phyloP scores from a whole-genome alignment of 2,113 vertebrate species.

The Scalopus aquaticus region DNA sequence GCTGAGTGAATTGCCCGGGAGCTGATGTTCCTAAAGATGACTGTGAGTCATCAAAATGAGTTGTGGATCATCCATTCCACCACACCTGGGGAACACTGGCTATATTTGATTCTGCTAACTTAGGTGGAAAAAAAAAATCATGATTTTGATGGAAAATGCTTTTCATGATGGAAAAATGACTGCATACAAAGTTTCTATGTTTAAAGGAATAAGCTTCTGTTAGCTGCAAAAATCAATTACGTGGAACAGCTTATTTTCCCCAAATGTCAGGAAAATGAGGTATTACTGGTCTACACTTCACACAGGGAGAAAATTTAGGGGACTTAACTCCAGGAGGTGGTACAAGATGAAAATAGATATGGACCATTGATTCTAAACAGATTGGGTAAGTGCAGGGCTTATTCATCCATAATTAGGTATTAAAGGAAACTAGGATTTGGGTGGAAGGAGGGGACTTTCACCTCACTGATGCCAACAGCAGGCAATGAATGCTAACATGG shows the following conservation, averaged over 20 bases:
- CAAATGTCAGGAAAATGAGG: conserved; percentile 52
- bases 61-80: background rate
- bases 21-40: background rate
- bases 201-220: conserved; percentile 39
- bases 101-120: background rate
- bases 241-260: conserved; percentile 31
- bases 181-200: conserved; percentile 10
- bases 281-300: background rate
- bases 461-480: background rate
- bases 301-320: background rate
- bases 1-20: background rate
- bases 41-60: background rate
- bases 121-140: background rate
- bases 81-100: background rate
- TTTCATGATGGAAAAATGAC: conserved; percentile 36
- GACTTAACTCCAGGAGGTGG: background rate
- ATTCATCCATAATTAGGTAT: background rate
- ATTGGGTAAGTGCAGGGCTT: background rate
- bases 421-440: background rate
- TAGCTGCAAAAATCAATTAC: conserved; percentile 45
- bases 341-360: background rate
- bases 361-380: background rate
- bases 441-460: background rate
- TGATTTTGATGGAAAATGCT: conserved; percentile 11
- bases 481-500: background rate